Evolutionary conservation across 2,113 vertebrate genomes (phyloP).

Genomic region (Thomomys bottae): DNA sequence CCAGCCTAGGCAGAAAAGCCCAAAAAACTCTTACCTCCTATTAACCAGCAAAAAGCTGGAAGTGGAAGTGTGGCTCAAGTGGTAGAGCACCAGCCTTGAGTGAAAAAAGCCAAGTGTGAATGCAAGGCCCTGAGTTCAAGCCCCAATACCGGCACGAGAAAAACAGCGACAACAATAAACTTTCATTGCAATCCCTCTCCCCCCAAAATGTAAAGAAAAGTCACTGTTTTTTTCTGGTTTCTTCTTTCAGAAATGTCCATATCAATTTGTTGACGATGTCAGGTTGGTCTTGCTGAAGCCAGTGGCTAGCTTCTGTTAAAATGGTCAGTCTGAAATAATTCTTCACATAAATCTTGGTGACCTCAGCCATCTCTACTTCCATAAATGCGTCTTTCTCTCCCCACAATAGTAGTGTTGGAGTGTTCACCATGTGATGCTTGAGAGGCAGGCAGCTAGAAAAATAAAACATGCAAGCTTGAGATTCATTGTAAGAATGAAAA

Average conservation of each 20-base stretch:
- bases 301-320: slow-evolving; percentile 96
- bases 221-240: slow-evolving; percentile 90
- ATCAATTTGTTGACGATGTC: slow-evolving; percentile 98
- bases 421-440: slow-evolving; percentile 91
- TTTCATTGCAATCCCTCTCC: slow-evolving; percentile 73
- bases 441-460: slow-evolving; percentile 92
- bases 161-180: not conserved
- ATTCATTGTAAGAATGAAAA: slow-evolving; percentile 29
- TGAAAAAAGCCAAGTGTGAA: no score
- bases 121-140: no score
- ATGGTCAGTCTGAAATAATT: slow-evolving; percentile 97
- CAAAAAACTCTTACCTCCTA: no score
- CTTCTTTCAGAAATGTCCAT: slow-evolving; percentile 98
- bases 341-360: slow-evolving; percentile 94
- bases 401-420: slow-evolving; percentile 96
- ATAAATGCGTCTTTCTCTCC: slow-evolving; percentile 95
- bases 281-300: slow-evolving; percentile 99
- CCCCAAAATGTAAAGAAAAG: slow-evolving; percentile 71
- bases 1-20: no score
- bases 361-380: slow-evolving; percentile 97
- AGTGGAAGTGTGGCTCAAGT: no score
- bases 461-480: slow-evolving; percentile 61
- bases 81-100: no score
- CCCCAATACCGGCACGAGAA: no score
- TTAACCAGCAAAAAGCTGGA: no score